Evolutionary conservation across 2,888 invertebrate species (phyloP).

Genomic region (Zygothrica quintamaculata): DNA sequence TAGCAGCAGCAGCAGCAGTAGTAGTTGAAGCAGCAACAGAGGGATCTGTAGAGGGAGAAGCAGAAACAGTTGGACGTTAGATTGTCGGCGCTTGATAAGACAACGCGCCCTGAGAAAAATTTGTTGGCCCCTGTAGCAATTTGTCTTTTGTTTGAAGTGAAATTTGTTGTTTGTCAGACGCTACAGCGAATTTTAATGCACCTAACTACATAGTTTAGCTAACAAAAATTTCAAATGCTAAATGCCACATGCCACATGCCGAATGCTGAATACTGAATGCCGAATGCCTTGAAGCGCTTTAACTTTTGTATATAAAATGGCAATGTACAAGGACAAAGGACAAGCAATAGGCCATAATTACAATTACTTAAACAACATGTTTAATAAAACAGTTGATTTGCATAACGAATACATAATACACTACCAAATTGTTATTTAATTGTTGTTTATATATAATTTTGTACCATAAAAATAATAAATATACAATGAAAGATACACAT

Average conservation of each 20-base stretch:
- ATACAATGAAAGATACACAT: too few species aligned
- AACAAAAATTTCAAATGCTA: conserved; percentile 45
- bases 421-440: too few species aligned
- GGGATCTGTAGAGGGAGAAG: background rate
- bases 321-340: background rate
- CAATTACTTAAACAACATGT: conserved; percentile 45
- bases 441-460: too few species aligned
- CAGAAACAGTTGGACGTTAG: conserved; percentile 36
- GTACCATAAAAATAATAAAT: too few species aligned
- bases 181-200: conserved; percentile 62
- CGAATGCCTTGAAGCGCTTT: conserved; percentile 28
- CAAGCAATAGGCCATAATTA: conserved; percentile 59
- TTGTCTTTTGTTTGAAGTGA: conserved; percentile 80
- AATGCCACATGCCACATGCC: too few species aligned
- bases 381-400: conserved; percentile 60
- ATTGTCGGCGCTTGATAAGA: conserved; percentile 60
- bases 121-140: conserved; percentile 62
- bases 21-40: too few species aligned
- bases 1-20: too few species aligned
- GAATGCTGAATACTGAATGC: too few species aligned
- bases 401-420: too few species aligned
- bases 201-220: conserved; percentile 47
- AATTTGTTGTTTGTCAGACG: conserved; percentile 74
- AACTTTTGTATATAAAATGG: background rate
- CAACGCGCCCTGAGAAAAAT: conserved; percentile 27